Evolutionary conservation across 2,797 vertebrate genomes (phyloP).

Genomic region (Nasua narica): DNA sequence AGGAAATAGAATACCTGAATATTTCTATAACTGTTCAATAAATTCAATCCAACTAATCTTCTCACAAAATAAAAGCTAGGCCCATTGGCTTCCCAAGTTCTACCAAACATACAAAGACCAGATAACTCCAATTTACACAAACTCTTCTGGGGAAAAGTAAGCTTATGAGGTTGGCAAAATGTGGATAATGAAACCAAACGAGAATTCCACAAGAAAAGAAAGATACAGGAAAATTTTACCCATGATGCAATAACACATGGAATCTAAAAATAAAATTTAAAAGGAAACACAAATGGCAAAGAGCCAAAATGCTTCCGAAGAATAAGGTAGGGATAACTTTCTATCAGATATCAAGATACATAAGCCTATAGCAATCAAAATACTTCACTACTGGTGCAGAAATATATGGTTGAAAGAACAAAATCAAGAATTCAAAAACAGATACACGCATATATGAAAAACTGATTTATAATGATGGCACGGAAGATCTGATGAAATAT

Average conservation of each 20-base stretch:
- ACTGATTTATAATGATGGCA: background rate
- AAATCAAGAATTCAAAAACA: background rate
- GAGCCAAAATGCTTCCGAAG: background rate
- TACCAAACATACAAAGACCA: background rate
- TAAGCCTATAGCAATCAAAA: background rate
- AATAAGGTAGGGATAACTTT: background rate
- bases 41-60: background rate
- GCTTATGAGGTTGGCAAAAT: background rate
- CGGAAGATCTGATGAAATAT: background rate
- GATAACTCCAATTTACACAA: background rate
- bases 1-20: background rate
- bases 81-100: background rate
- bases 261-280: background rate
- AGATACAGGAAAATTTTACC: background rate
- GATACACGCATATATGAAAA: background rate
- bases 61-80: constrained; percentile 12
- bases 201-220: background rate
- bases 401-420: background rate
- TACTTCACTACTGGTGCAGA: background rate
- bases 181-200: background rate
- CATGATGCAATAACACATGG: background rate
- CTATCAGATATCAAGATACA: background rate
- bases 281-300: background rate
- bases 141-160: background rate
- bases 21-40: background rate